phyloP scores from a whole-genome alignment of 2,113 vertebrate species.

The Gnathonemus echidnorhynchus region DNA sequence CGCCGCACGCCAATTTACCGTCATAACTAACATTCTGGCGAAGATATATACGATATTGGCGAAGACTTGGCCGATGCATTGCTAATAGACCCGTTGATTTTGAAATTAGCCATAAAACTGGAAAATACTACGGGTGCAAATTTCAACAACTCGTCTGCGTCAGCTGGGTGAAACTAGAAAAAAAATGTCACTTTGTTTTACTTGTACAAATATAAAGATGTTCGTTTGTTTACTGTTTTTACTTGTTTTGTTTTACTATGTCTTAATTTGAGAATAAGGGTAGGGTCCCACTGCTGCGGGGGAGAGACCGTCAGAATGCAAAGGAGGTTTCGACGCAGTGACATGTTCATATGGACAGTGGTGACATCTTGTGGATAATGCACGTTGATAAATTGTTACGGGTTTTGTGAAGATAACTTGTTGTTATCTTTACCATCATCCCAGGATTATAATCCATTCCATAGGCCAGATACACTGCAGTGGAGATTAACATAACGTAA shows the following conservation, averaged over 20 bases:
- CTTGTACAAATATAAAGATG: neutral
- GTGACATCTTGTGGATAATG: slow-evolving; percentile 2
- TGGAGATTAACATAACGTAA: neutral
- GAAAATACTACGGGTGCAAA: neutral
- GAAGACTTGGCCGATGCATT: neutral
- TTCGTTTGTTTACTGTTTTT: neutral
- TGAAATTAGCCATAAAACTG: neutral
- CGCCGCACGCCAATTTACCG: neutral
- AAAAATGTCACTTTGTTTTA: neutral
- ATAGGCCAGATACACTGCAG: neutral
- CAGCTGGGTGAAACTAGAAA: neutral
- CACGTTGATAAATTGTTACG: neutral
- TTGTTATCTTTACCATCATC: neutral
- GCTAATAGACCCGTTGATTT: neutral
- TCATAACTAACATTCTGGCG: neutral
- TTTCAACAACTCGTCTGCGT: neutral
- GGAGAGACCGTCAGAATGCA: neutral
- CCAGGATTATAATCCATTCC: neutral
- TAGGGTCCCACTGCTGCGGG: neutral
- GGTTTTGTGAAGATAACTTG: neutral
- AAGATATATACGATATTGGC: neutral
- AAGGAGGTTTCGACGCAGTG: slow-evolving; percentile 1
- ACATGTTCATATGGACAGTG: neutral
- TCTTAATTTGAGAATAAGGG: neutral
- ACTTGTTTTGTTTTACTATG: neutral